Percentiles rank a stretch among this genome's conserved stretches.
Evolutionary conservation across 2,888 invertebrate genomes (phyloP).

Genomic region (Odontocolon sp.): DNA sequence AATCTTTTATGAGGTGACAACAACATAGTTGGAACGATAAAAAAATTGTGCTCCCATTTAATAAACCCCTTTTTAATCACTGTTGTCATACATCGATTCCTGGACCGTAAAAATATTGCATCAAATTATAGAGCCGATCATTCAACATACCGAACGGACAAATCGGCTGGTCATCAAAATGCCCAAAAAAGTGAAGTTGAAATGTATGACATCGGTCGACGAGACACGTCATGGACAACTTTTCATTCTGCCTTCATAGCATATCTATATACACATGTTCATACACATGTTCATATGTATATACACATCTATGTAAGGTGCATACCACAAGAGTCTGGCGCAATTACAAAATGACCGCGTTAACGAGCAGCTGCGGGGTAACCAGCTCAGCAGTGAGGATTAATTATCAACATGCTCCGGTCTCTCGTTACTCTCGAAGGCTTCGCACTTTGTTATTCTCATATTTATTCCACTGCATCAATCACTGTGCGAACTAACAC

Average conservation of each 20-base stretch:
- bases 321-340: slow-evolving; percentile 19
- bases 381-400: slow-evolving; percentile 38
- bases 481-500: slow-evolving; percentile 30
- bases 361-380: slow-evolving; percentile 52
- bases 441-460: slow-evolving; percentile 47
- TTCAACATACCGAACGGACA: not conserved
- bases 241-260: not conserved
- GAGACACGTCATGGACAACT: not conserved
- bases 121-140: no score
- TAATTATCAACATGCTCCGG: slow-evolving; percentile 44
- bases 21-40: no score
- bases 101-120: no score
- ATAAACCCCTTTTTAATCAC: no score
- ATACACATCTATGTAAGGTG: not conserved
- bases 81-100: no score
- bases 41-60: no score
- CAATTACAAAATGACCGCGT: slow-evolving; percentile 56
- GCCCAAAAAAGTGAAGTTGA: not conserved
- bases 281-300: not conserved
- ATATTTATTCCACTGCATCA: slow-evolving; percentile 47
- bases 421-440: slow-evolving; percentile 8
- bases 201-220: slow-evolving; percentile 9
- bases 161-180: not conserved
- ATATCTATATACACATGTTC: not conserved
- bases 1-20: no score